phyloP scores from a whole-genome alignment of 2,113 vertebrate genomes.

The Aix galericulata region DNA sequence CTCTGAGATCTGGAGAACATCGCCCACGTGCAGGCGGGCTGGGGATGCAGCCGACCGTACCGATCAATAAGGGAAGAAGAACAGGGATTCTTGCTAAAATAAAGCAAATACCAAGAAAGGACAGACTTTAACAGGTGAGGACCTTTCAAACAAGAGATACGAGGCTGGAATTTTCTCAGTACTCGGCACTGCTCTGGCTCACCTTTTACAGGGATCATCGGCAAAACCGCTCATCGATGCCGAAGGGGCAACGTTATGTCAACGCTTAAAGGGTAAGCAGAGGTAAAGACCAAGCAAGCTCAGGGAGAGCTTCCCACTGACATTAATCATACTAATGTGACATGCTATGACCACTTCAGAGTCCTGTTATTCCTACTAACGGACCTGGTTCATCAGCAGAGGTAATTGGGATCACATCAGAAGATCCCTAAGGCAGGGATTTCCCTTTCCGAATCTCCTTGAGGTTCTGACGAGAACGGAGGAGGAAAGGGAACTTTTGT shows the following conservation, averaged over 20 bases:
- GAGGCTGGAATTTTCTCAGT: not conserved
- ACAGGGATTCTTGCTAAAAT: not conserved
- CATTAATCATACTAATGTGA: not conserved
- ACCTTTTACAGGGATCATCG: not conserved
- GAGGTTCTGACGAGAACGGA: rapidly evolving
- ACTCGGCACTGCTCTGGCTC: not conserved
- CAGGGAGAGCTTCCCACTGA: not conserved
- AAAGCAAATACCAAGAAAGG: not conserved
- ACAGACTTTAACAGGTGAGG: not conserved
- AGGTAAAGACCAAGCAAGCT: not conserved
- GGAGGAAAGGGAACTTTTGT: not conserved
- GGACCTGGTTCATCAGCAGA: not conserved
- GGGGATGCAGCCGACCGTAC: not conserved
- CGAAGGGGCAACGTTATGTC: not conserved
- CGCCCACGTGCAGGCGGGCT: rapidly evolving
- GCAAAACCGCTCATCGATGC: not conserved
- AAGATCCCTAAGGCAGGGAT: not conserved
- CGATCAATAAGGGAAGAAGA: not conserved
- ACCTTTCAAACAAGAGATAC: not conserved
- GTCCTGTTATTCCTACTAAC: not conserved
- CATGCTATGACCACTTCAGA: not conserved
- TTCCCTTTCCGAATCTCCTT: not conserved
- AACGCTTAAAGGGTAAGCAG: not conserved
- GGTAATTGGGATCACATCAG: rapidly evolving
- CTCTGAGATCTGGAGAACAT: not conserved